phyloP scores from a whole-genome alignment of 37 sponge, comb jelly and placozoan genomes.

The Cliona cf. orientalis region DNA sequence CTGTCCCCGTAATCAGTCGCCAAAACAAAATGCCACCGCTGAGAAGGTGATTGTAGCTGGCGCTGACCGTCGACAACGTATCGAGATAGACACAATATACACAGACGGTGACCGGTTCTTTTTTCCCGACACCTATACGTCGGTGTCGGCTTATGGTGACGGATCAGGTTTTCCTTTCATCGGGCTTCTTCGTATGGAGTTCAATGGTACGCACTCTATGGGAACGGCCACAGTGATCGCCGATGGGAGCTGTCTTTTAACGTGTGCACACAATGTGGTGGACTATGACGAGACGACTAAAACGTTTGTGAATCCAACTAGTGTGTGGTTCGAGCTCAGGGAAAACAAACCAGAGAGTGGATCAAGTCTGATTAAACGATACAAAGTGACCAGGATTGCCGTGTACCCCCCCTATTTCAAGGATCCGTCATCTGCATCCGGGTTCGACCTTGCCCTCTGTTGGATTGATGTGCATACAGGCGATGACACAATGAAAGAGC shows the following conservation, averaged over 20 bases:
- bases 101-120: too few species aligned
- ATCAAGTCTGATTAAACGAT: background rate
- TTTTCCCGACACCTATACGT: background rate
- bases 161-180: background rate
- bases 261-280: background rate
- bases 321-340: slow-evolving; percentile 1
- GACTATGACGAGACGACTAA: background rate
- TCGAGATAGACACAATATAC: background rate
- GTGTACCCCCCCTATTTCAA: background rate
- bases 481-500: background rate
- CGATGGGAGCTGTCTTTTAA: background rate
- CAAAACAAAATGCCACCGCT: background rate
- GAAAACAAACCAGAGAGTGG: background rate
- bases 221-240: background rate
- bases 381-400: background rate
- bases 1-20: background rate
- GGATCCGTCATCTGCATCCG: background rate
- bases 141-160: background rate
- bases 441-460: background rate
- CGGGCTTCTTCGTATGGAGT: background rate
- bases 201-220: background rate
- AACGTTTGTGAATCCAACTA: background rate
- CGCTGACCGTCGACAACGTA: background rate
- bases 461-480: background rate
- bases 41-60: background rate